Evolutionary conservation across 2,797 vertebrate genomes (phyloP), one percentile per base, ranked within the genome.

Genomic region (Tinamus major): DNA sequence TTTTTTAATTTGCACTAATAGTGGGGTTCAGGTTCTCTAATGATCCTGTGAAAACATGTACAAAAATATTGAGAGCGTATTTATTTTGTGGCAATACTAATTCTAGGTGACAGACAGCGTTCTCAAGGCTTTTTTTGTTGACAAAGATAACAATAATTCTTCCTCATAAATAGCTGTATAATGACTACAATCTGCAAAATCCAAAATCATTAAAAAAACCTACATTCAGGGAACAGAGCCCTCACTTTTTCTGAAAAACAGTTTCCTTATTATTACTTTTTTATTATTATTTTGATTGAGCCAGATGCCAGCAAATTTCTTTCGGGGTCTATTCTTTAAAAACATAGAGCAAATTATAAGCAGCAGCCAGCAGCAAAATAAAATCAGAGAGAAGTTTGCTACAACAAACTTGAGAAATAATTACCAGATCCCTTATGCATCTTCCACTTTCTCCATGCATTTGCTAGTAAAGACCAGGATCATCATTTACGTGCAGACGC

Each of bases 1-100:
- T 75, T 92, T 87, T 72, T 94, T 95, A 94, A 94, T 93, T 95
- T 94, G 79, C n/a, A 80, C 59, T 89, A 92, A 77, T 94, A 80
- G 68, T 69, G 51, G 15, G 46, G 74, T 75, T 92, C 92, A 85
- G 61, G 31, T 93, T 93, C 74, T 89, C 70, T 67, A 85, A 74
- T 12, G 4, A 85, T 86, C 55, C 24, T 49, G 27, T 93, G 78
- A 93, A 93, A 93, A 71, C 79, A 80, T 89, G 59, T 67, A 74
- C 46, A 76, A 74, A 96, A 94, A 85, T 85, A 67, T 69, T 69
- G 87, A 86, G 89, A 91, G 59, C 80, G 82, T 44, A 65, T 95
- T 96, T 92, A 75, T 90, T 94, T 78, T 68, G 63, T 91, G 58
- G 69, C 59, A 97, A 39, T 92, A 86, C 86, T 89, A 89, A 94